Evolutionary conservation across 2,797 vertebrate genomes (phyloP).

Genomic region (Echeneis naucrates): DNA sequence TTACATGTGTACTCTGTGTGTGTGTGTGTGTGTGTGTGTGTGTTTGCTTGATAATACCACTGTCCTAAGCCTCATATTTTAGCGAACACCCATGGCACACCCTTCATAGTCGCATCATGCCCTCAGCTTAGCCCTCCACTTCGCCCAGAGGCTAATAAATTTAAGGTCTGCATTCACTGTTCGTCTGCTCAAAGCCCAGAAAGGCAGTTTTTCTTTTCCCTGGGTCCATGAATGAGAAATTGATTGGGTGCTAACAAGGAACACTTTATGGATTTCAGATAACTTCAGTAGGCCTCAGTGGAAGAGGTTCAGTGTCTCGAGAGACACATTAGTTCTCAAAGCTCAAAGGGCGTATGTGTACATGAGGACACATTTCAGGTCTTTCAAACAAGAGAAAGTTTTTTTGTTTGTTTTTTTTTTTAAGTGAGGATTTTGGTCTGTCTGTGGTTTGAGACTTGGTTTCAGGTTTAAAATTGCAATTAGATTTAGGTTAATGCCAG

Average conservation of each 20-base stretch:
- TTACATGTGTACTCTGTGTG: constrained; percentile 64
- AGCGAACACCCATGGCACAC: constrained; percentile 32
- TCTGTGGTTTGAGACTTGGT: not conserved
- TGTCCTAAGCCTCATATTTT: constrained; percentile 50
- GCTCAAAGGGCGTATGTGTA: constrained; percentile 1
- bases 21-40: constrained; percentile 49
- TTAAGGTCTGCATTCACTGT: constrained; percentile 53
- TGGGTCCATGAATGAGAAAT: constrained; percentile 49
- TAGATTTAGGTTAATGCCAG: not conserved
- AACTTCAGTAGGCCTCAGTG: constrained; percentile 44
- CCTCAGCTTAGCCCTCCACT: constrained; percentile 42
- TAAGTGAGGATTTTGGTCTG: not conserved
- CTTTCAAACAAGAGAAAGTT: not conserved
- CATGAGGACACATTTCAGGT: not conserved
- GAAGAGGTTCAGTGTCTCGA: constrained; percentile 36
- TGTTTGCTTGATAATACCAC: constrained; percentile 58
- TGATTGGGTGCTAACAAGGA: constrained; percentile 73
- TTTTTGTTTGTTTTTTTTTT: no score
- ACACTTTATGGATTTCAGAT: constrained; percentile 66
- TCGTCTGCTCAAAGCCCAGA: constrained; percentile 47
- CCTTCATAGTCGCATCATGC: constrained; percentile 27
- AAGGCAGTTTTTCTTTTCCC: constrained; percentile 48
- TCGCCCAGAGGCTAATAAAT: constrained; percentile 54
- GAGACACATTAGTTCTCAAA: constrained; percentile 57
- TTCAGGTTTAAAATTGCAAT: not conserved